phyloP scores from a whole-genome alignment of 2,113 vertebrate genomes.

The Holacanthus passer region DNA sequence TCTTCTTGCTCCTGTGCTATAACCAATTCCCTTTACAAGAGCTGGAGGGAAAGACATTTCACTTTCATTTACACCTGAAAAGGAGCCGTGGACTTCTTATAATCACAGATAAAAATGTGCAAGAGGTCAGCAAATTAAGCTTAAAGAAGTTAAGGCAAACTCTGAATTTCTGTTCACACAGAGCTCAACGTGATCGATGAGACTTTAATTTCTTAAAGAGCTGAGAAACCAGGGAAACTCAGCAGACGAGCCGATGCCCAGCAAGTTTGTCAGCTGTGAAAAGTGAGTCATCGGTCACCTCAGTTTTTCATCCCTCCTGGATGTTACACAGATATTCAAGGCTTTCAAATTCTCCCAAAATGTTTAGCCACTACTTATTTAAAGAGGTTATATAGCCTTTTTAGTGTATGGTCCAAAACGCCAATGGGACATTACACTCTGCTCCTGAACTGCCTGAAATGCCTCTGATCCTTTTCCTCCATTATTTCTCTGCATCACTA shows the following conservation, averaged over 20 bases:
- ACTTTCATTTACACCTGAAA: conserved; percentile 22
- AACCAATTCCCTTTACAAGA: neutral
- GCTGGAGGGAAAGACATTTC: neutral
- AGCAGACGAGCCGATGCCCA: conserved; percentile 14
- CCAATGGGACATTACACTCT: no score
- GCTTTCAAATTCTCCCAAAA: conserved; percentile 3
- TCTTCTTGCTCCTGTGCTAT: neutral
- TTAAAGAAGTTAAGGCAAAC: conserved; percentile 24
- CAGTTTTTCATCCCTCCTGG: neutral
- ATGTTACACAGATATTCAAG: neutral
- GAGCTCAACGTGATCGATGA: conserved; percentile 7
- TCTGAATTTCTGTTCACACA: conserved; percentile 32
- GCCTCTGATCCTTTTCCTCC: no score
- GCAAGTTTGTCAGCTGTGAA: conserved; percentile 33
- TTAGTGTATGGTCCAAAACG: no score
- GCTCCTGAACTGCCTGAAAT: no score
- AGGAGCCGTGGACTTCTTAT: neutral
- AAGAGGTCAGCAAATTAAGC: conserved; percentile 15
- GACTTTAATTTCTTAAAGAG: conserved; percentile 28
- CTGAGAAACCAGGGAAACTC: conserved; percentile 4
- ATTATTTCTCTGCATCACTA: no score
- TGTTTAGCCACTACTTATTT: no score
- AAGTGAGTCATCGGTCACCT: conserved; percentile 35
- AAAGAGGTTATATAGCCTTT: no score
- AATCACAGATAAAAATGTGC: conserved; percentile 6